Evolutionary conservation across 1,140 invertebrate species (phyloP).

Genomic region (Micrasema minimum): DNA sequence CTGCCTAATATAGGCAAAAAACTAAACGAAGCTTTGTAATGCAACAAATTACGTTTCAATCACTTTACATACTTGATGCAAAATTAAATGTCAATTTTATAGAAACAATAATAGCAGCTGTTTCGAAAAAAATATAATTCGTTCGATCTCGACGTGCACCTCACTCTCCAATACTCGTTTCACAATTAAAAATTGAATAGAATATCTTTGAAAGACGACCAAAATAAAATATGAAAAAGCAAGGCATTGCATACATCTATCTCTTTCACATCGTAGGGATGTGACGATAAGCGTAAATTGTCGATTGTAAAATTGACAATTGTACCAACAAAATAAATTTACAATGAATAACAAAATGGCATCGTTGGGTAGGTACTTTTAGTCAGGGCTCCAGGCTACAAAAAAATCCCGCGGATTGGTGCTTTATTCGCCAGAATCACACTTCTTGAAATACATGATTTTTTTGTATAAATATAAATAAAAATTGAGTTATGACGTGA

Average conservation of each 20-base stretch:
- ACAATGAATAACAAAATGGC: no score
- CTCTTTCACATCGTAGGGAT: slow-evolving; percentile 22
- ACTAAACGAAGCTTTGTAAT: slow-evolving; percentile 24
- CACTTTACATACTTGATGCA: slow-evolving; percentile 38
- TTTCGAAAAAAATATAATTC: slow-evolving; percentile 44
- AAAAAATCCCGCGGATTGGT: no score
- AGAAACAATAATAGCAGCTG: slow-evolving; percentile 43
- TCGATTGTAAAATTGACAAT: no score
- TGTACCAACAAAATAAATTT: no score
- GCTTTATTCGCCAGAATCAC: no score
- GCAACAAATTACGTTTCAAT: slow-evolving; percentile 18
- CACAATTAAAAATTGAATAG: slow-evolving; percentile 3
- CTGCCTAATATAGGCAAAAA: slow-evolving; percentile 39
- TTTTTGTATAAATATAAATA: no score
- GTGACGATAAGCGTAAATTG: not conserved
- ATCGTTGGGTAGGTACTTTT: no score
- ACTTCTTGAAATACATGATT: no score
- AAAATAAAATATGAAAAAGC: not conserved
- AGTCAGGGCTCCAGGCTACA: no score
- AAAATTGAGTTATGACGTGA: no score
- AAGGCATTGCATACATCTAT: slow-evolving; percentile 1
- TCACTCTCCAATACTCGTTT: slow-evolving; percentile 38
- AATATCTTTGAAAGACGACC: no score
- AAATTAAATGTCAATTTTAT: slow-evolving; percentile 28
- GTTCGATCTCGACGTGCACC: slow-evolving; percentile 40